Evolutionary conservation across 53 echinoderm and acorn worm genomes (phyloP), one percentile per base, ranked within the genome.

Genomic region (Luidia sarsii): DNA sequence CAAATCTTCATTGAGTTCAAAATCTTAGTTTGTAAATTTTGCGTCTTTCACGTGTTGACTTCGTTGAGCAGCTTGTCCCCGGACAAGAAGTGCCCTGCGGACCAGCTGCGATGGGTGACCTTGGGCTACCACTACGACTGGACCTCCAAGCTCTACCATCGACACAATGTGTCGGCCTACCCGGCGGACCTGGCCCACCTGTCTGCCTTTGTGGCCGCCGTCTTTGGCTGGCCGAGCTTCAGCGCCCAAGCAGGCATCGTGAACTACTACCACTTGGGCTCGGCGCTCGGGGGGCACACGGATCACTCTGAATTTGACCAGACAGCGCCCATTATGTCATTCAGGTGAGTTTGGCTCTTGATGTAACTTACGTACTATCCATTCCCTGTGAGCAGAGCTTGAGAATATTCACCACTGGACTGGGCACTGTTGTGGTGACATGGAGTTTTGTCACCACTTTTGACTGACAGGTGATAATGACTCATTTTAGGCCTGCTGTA

Each of bases 121-220:
- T 67, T 95, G 18, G 95, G 95, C 48, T 95, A 95, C 79, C 95
- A 95, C 79, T 92, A 95, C 20, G 84, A 95, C 53, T 95, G 95
- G 95, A 82, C 64, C 21, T 70, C 89, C 64, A 95, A 92, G 82
- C 35, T 89, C 34, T 95, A 95, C 65, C 69, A 87, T 36, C 57
- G 52, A 10, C 56, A 92, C 63, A 57, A 87, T 23, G 33, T 53
- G 7, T 81, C 92, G 11, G 72, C 59, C 15, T 92, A 92, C 63
- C 95, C 95, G 0, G 45, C 55, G 5, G 95, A 95, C 43, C 71
- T 95, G 35, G 65, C 70, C 20, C 9, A 38, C 10, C 63, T 95
- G 65, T 80, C 95, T 2, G 68, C 67, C 39, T 55, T 87, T 31
- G 65, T 95, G 3, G 89, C 92, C 0, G 41, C 16, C 15, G 57